Conservation (phyloP, 2,113 vertebrate genomes). For the Gadus chalcogrammus region DNA sequence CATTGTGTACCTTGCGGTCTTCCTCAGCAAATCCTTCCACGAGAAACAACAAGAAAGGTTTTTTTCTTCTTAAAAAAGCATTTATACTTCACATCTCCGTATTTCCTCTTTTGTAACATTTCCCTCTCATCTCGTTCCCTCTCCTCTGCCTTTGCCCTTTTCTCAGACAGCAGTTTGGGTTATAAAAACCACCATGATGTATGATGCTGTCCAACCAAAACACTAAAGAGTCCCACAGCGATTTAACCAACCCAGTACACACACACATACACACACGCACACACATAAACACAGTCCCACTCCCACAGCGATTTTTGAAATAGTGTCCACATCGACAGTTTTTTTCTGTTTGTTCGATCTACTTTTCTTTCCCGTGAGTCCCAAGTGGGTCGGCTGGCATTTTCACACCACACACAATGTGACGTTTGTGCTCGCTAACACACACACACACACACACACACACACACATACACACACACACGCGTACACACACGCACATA, state of each 20-base stretch:
- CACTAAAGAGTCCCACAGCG: conserved; percentile 48
- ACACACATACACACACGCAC: conserved; percentile 2
- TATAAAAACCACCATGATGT: conserved; percentile 46
- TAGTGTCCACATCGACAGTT: conserved; percentile 58
- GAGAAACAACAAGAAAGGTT: no score
- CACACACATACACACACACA: conserved; percentile 4
- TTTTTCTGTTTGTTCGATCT: conserved; percentile 50
- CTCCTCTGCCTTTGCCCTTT: conserved; percentile 18
- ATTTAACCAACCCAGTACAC: conserved; percentile 22
- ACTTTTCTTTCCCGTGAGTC: conserved; percentile 29
- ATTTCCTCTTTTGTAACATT: background rate
- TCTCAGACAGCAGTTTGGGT: conserved; percentile 41
- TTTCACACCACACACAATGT: conserved; percentile 30
- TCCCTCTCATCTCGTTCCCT: background rate
- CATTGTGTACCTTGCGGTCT: no score
- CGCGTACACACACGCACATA: background rate
- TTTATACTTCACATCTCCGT: background rate
- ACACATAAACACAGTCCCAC: conserved; percentile 15
- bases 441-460: conserved; percentile 5
- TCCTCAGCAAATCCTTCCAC: no score
- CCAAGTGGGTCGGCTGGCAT: conserved; percentile 53
- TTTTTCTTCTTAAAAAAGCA: no score
- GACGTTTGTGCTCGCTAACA: background rate
- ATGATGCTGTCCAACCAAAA: conserved; percentile 48
- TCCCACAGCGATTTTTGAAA: conserved; percentile 34